A percentile compares a stretch with the other conserved stretches of the same genome.
Conservation (phyloP, 2,113 vertebrate genomes). For the Pseudonaja textilis region DNA sequence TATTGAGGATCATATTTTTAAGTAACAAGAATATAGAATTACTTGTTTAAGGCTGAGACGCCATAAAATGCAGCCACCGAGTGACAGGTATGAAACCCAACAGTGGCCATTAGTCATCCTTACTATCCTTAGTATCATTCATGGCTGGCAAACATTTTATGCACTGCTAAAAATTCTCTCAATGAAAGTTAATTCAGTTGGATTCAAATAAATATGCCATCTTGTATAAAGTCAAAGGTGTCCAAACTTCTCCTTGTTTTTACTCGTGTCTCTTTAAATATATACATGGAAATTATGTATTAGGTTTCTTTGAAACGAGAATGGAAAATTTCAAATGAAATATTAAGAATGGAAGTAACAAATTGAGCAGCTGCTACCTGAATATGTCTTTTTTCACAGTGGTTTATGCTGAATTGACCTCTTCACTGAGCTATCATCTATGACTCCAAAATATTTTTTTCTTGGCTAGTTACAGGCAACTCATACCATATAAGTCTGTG, state of each 20-base stretch:
- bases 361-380: neutral
- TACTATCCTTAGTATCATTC: slow-evolving; percentile 51
- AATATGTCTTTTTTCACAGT: neutral
- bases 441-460: neutral
- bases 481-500: neutral
- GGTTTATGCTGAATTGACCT: neutral
- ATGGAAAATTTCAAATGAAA: neutral
- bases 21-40: slow-evolving; percentile 20
- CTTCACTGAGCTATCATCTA: neutral
- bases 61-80: slow-evolving; percentile 42
- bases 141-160: slow-evolving; percentile 54
- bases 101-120: slow-evolving; percentile 38
- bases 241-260: slow-evolving; percentile 22
- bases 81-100: neutral
- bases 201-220: slow-evolving; percentile 37
- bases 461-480: neutral
- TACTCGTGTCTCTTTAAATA: neutral
- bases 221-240: slow-evolving; percentile 11
- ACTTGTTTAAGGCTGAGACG: neutral
- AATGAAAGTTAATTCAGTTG: slow-evolving; percentile 39
- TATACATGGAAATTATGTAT: neutral
- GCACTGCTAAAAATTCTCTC: slow-evolving; percentile 35
- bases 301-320: neutral
- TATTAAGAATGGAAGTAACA: neutral
- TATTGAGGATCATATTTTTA: neutral